These are phyloP conservation scores for Lasioglossum leucozonium DNA, from an alignment of 2,888 invertebrate species.

Conservation along the genomic window DNA sequence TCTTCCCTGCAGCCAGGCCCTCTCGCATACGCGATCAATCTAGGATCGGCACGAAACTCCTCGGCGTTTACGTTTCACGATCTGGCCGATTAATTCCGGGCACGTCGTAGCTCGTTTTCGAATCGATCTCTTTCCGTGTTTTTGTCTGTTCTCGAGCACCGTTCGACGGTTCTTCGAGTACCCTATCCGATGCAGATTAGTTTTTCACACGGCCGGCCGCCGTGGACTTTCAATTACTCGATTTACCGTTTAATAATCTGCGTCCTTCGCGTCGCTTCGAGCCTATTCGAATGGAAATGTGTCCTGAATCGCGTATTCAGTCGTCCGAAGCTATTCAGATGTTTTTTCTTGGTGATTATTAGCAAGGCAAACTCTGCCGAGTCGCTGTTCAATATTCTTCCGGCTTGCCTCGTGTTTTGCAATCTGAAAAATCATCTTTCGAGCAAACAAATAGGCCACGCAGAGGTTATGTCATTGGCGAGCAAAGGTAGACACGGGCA, in stretches of 20 bases:
- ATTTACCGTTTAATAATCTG: background rate
- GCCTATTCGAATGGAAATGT: background rate
- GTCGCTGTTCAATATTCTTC: background rate
- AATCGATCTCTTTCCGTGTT: background rate
- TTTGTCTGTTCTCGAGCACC: background rate
- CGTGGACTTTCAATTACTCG: background rate
- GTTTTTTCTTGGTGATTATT: background rate
- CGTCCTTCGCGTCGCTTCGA: background rate
- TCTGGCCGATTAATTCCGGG: background rate
- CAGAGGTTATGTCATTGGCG: background rate
- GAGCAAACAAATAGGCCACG: too few species aligned
- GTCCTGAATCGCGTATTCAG: background rate
- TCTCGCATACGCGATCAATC: background rate
- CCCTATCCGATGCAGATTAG: background rate
- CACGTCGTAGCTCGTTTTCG: slow-evolving; percentile 2
- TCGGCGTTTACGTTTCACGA: background rate
- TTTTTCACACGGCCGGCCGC: background rate
- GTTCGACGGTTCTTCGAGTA: background rate
- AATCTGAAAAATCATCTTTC: background rate
- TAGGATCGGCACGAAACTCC: background rate
- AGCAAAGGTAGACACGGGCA: background rate
- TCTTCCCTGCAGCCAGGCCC: background rate
- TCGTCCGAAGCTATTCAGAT: background rate
- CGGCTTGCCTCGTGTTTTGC: background rate
- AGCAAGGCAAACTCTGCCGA: background rate